Evolutionary conservation across 2,113 vertebrate species (phyloP).

Genomic region (Bubo scandiacus): DNA sequence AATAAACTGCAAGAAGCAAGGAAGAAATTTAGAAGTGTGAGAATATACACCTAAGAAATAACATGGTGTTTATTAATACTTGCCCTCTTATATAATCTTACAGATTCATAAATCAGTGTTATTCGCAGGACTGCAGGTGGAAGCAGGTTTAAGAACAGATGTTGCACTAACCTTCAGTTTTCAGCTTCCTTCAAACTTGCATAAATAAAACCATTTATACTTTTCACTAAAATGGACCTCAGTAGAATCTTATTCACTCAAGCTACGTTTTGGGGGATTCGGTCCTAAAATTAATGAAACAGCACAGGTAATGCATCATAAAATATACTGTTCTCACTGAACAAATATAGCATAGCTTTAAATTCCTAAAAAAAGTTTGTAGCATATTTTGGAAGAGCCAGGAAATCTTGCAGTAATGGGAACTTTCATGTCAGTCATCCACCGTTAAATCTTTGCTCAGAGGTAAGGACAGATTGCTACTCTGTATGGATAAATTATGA

Average conservation of each 20-base stretch:
- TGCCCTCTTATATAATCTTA: neutral
- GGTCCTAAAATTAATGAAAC: neutral
- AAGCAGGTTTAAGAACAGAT: constrained; percentile 1
- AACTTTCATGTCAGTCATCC: neutral
- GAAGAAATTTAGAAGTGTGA: neutral
- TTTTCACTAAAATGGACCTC: neutral
- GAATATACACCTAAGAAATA: neutral
- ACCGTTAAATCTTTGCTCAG: neutral
- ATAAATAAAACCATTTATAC: constrained; percentile 8
- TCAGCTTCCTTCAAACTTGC: neutral
- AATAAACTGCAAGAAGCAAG: neutral
- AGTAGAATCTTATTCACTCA: neutral
- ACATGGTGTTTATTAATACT: neutral
- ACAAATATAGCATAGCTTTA: neutral
- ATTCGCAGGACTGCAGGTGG: neutral
- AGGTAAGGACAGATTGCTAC: neutral
- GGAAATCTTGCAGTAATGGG: neutral
- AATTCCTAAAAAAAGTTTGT: neutral
- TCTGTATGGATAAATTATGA: neutral
- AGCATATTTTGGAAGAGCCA: neutral
- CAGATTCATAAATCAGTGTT: neutral
- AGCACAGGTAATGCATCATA: neutral
- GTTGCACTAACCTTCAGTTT: neutral
- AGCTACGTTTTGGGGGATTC: neutral
- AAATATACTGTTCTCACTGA: neutral